These are phyloP conservation scores for Agonum fuliginosum DNA, from an alignment of 2,888 invertebrate genomes.

Conservation along the genomic window DNA sequence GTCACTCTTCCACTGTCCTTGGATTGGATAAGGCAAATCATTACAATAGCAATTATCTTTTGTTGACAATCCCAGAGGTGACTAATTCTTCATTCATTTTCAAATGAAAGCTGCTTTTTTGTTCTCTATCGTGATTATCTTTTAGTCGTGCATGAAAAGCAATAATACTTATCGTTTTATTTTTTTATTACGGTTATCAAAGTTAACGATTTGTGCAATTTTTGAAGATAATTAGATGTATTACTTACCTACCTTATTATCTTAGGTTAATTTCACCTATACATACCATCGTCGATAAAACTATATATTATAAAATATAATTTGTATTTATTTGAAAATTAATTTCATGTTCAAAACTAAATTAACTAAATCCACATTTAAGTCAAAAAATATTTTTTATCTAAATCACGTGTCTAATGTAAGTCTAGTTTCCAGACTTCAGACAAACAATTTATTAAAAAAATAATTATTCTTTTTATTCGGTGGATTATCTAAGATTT, in stretches of 20 bases:
- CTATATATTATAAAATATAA: neutral
- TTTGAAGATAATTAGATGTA: too few relatives aligned
- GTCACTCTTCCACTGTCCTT: neutral
- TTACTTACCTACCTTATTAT: too few relatives aligned
- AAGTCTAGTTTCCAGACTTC: neutral
- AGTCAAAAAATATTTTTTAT: neutral
- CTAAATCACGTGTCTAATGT: neutral
- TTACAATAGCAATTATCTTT: constrained; percentile 36
- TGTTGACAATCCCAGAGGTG: constrained; percentile 42
- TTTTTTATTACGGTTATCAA: neutral
- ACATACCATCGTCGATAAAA: too few relatives aligned
- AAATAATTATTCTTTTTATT: constrained; percentile 1
- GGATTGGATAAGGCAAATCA: constrained; percentile 14
- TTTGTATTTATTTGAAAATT: neutral
- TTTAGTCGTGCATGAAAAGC: constrained; percentile 3
- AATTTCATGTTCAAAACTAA: constrained; percentile 11
- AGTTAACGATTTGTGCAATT: too few relatives aligned
- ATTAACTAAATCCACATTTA: too few relatives aligned
- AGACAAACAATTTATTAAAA: neutral
- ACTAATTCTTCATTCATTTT: constrained; percentile 36
- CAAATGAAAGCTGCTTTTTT: constrained; percentile 12
- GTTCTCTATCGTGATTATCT: constrained; percentile 17
- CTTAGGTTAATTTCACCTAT: too few relatives aligned
- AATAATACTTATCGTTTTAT: neutral
- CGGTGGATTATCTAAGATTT: constrained; percentile 2